Percentiles rank a stretch among this genome's conserved stretches.
These are phyloP conservation scores for Papilio xuthus DNA, from an alignment of 1,140 invertebrate genomes.

Conservation along the genomic window DNA sequence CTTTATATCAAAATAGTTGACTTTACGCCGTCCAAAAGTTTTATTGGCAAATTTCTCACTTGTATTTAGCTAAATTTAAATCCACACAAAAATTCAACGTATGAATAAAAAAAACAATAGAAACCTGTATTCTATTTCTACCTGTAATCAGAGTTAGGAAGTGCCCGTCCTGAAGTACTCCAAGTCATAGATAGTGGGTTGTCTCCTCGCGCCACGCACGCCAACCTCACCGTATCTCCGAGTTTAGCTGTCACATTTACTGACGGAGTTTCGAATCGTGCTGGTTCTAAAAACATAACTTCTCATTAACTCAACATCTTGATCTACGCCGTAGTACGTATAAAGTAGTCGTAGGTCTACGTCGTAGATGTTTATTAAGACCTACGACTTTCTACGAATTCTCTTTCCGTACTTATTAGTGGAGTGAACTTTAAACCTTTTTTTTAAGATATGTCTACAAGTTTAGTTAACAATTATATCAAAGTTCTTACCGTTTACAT, in stretches of 20 bases:
- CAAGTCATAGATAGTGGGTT: conserved; percentile 91
- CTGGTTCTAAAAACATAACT: conserved; percentile 84
- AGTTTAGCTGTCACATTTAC: conserved; percentile 87
- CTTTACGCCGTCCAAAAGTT: not conserved
- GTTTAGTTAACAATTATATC: not conserved
- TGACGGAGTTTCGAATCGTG: conserved; percentile 88
- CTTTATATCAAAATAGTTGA: not conserved
- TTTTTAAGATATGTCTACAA: not conserved
- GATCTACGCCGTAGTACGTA: not conserved
- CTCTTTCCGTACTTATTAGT: not conserved
- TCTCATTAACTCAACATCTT: not conserved
- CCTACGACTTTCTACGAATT: not conserved
- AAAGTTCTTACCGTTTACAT: conserved; percentile 87
- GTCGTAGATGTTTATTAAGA: not conserved
- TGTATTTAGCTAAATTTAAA: too few relatives aligned
- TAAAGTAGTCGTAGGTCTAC: too few relatives aligned
- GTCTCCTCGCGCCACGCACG: conserved; percentile 93
- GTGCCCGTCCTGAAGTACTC: conserved; percentile 81
- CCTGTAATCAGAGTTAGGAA: conserved; percentile 83
- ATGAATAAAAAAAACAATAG: not conserved
- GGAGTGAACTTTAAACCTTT: not conserved
- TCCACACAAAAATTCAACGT: not conserved
- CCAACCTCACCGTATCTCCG: conserved; percentile 86
- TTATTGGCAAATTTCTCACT: too few relatives aligned
- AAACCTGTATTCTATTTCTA: conserved; percentile 49